Conservation (phyloP, 2,113 vertebrate genomes). For the Zapornia atra region DNA sequence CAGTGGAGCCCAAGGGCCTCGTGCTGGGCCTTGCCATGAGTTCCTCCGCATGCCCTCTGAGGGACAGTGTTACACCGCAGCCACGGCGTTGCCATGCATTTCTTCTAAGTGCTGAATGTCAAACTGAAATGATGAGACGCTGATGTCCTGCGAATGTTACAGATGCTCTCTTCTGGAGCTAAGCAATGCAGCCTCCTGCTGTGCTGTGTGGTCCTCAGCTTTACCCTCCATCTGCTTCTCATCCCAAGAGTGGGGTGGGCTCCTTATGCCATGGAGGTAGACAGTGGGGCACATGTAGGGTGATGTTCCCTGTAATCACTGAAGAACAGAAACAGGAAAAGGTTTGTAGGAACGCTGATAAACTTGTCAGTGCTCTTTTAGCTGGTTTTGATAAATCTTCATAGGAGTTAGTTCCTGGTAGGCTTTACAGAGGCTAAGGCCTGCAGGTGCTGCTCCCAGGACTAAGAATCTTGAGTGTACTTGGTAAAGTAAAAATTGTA, state of each 20-base stretch:
- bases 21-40: fast-evolving
- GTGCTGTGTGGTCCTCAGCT: too few species aligned
- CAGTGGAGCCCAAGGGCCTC: fast-evolving
- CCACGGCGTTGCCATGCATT: fast-evolving
- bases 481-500: background rate
- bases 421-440: background rate
- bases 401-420: background rate
- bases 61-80: fast-evolving
- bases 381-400: background rate
- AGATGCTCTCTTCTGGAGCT: fast-evolving
- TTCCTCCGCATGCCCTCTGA: fast-evolving
- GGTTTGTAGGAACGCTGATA: background rate
- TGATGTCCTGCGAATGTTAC: fast-evolving
- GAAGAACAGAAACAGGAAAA: background rate
- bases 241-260: background rate
- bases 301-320: fast-evolving
- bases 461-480: background rate
- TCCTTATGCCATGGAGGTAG: fast-evolving
- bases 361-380: background rate
- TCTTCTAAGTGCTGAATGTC: background rate
- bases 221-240: background rate
- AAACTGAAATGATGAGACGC: fast-evolving
- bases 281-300: background rate
- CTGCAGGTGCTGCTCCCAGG: background rate
- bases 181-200: fast-evolving